Percentiles rank a stretch among this genome's conserved stretches.
Conservation (phyloP, 1,140 invertebrate genomes). For the Aphaenogaster ashmeadi region DNA sequence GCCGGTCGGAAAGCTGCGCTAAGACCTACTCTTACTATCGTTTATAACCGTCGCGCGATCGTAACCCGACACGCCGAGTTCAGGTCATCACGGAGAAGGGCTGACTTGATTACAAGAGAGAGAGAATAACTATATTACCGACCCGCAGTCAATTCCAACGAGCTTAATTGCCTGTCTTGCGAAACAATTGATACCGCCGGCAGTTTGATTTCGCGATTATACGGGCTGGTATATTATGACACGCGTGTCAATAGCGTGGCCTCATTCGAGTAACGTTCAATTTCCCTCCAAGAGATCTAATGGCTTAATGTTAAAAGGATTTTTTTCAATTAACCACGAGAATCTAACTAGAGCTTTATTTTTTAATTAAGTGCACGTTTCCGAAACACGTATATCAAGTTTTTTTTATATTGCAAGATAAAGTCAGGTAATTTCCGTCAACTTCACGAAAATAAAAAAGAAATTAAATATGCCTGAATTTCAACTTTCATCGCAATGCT, state of each 20-base stretch:
- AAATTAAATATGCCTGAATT: neutral
- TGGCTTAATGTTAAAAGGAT: neutral
- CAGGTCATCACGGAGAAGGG: conserved; percentile 17
- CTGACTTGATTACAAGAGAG: neutral
- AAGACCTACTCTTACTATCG: conserved; percentile 37
- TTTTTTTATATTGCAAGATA: neutral
- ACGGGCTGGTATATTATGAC: conserved; percentile 28
- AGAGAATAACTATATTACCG: conserved; percentile 33
- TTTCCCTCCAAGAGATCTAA: neutral
- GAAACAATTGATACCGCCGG: conserved; percentile 59
- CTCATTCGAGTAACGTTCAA: conserved; percentile 7
- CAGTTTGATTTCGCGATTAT: conserved; percentile 56
- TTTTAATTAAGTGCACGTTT: neutral
- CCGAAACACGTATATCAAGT: neutral
- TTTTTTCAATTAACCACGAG: conserved; percentile 17
- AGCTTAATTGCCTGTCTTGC: conserved; percentile 61
- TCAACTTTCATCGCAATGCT: neutral
- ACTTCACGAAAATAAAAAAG: neutral
- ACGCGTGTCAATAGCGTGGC: conserved; percentile 32
- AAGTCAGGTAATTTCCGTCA: neutral
- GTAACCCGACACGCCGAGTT: neutral
- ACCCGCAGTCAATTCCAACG: conserved; percentile 43
- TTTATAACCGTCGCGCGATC: conserved; percentile 23
- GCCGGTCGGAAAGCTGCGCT: conserved; percentile 51
- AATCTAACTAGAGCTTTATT: neutral